Evolutionary conservation across 2,797 vertebrate species (phyloP), one percentile per base, ranked within the genome.

Genomic region (Enteromius anoplus): DNA sequence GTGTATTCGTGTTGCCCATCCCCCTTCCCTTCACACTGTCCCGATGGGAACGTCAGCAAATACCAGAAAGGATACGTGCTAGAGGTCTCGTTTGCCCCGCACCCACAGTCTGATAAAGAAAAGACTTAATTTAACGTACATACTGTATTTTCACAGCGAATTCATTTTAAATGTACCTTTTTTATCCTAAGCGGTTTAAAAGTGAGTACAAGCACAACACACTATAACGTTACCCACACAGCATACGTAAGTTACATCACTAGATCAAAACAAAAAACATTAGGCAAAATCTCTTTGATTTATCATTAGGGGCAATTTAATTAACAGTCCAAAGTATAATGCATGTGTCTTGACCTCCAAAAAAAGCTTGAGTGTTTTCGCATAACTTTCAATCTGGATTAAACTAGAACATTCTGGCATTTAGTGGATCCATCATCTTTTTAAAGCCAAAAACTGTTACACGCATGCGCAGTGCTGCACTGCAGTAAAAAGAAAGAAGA

Each of bases 401-500:
- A 19, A 10, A 11, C 75, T 58, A 71, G 84, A 85, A 82, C 66
- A 64, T 84, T 87, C 86, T 68, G 29, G 65, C 8, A 68, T n/a
- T 76, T 81, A 45, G 7, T 23, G 4, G 21, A 8, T n/a, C 51
- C 21, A 60, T 51, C 12, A 5, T 32, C 2, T 45, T 17, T 66
- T 84, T 65, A 7, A 73, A 10, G 3, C 4, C 2, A 62, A 42
- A 1, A 23, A 34, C 0, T 29, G 29, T 11, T 2, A 1, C 10
- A 71, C 76, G 66, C 87, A 90, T 58, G 81, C 91, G 88, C 72
- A 83, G 23, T 77, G 53, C 42, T 11, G 51, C 90, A 90, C 49
- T 93, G 94, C 93, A 89, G 91, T 83, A 90, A 88, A 82, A 78
- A 40, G 40, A 4, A 68, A 88, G 78, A 75, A 87, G 89, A 58